These are phyloP conservation scores for Hybognathus amarus DNA, from an alignment of 2,797 vertebrate genomes.

Conservation along the genomic window DNA sequence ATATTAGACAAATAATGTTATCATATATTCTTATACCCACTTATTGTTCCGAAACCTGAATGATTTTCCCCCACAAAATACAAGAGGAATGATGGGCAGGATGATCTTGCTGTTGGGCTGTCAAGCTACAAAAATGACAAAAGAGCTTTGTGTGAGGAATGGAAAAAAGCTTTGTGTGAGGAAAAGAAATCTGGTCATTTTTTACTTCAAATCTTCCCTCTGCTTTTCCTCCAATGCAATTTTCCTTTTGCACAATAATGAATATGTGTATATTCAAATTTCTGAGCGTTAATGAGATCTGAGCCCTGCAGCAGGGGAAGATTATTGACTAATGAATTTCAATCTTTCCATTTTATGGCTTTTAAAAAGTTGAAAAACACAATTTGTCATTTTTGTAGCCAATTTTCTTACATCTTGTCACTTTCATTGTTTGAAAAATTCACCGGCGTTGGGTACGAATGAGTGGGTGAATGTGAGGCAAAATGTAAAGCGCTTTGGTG, in stretches of 20 bases:
- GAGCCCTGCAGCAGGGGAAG: not conserved
- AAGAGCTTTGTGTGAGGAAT: not conserved
- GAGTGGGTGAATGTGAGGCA: too few species aligned
- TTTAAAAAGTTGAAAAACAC: not conserved
- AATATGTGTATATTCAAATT: not conserved
- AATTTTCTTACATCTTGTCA: not conserved
- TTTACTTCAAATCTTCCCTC: not conserved
- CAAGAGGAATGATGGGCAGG: not conserved
- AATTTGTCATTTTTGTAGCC: not conserved
- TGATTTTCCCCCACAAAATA: not conserved
- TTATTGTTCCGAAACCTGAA: not conserved
- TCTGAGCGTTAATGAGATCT: not conserved
- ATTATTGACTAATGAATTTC: not conserved
- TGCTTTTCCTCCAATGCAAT: not conserved
- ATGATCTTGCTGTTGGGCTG: not conserved
- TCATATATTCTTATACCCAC: not conserved
- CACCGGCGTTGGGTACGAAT: too few species aligned
- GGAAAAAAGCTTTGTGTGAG: not conserved
- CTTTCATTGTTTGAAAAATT: not conserved
- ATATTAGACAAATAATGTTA: not conserved
- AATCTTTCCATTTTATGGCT: not conserved
- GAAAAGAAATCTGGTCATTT: not conserved
- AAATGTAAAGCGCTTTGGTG: too few species aligned
- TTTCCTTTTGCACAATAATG: not conserved
- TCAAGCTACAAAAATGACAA: conserved; percentile 5